Evolutionary conservation across 2,888 invertebrate species (phyloP), one percentile per base, ranked within the genome.

Genomic region (Lepidonotus clava): DNA sequence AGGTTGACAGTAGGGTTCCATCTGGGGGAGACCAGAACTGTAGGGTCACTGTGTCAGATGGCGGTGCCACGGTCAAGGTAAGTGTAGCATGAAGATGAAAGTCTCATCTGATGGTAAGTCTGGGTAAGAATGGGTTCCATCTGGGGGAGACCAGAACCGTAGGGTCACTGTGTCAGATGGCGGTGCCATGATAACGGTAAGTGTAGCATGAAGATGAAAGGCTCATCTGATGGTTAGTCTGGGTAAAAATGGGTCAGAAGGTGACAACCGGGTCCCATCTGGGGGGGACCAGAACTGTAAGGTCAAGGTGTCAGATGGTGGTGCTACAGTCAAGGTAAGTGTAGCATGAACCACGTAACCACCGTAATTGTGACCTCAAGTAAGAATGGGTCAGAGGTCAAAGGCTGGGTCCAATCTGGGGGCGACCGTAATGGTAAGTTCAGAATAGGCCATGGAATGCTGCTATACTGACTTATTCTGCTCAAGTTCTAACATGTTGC

Each of bases 81-180:
- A 41, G 77, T 51, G 14, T n/a, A n/a, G n/a, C n/a, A n/a, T n/a
- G n/a, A n/a, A n/a, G n/a, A n/a, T n/a, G n/a, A n/a, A n/a, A n/a
- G n/a, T n/a, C 89, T 5, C 89, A 88, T 6, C 71, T 88, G 24
- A 85, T 89, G 24, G 83, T 88, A 5, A 53, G 51, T 18, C 88
- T 88, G 1, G 87, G 85, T 0, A 66, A 86, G 6, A 28, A 0
- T 46, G 21, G 36, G 40, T 88, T 11, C 84, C 84, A 0, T 28
- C 86, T 24, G 88, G 87, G 0, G 86, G 77, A 0, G 85, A 87
- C 40, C 87, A 87, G 77, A 89, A 89, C 88, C 89, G 89, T 53
- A 86, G 87, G 51, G 61, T 89, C 61, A 84, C 41, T 28, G 87
- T 89, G 14, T 88, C 89, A 4, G 51, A 0, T 0, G 84, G 41